Base-by-base conservation (phyloP, 2,113 vertebrate genomes). In the Caretta caretta region DNA sequence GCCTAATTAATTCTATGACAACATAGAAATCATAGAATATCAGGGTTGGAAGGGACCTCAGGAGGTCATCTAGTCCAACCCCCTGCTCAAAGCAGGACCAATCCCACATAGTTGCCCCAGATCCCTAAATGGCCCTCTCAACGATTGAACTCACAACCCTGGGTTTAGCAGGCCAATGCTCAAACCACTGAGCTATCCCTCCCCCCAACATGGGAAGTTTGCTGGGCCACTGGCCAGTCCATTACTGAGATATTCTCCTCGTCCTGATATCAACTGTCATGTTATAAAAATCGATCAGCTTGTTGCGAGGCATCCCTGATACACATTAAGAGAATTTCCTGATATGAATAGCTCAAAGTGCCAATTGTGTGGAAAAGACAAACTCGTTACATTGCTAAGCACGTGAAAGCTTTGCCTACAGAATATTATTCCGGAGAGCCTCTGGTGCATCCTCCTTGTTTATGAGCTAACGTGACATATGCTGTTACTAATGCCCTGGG, bases 281-380 rank as follows among this genome's bases (percentile, higher is more conserved):
- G 75, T 48, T 11, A 25, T 38, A 27, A 27, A 27, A 27, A 78
- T 78, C 6, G 10, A 78, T 48, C 42, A 8, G 13, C 6, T 24
- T 17, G 35, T 53, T 0, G 1, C 2, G 72, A 54, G 38, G 14
- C 1, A 0, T 1, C n/a, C 5, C 1, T 80, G 31, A 22, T 5
- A 53, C 9, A 35, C 11, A 25, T n/a, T 22, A 80, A 24, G 80
- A 20, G 48, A 38, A 9, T 53, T 76, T 65, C 22, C 35, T 6
- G 3, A 2, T 4, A 54, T 0, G 6, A 20, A 16, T 6, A 5
- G 0, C 3, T 42, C 49, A 38, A 48, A 0, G 5, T 72, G 10
- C 10, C n/a, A 76, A 56, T 10, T 0, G 19, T 57, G 84, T 24
- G 11, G n/a, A 31, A 38, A 29, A 8, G n/a, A 72, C 27, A 13